Evolutionary conservation across 2,888 invertebrate genomes (phyloP), one percentile per base, ranked within the genome.

Genomic region (Drosophila tripunctata): DNA sequence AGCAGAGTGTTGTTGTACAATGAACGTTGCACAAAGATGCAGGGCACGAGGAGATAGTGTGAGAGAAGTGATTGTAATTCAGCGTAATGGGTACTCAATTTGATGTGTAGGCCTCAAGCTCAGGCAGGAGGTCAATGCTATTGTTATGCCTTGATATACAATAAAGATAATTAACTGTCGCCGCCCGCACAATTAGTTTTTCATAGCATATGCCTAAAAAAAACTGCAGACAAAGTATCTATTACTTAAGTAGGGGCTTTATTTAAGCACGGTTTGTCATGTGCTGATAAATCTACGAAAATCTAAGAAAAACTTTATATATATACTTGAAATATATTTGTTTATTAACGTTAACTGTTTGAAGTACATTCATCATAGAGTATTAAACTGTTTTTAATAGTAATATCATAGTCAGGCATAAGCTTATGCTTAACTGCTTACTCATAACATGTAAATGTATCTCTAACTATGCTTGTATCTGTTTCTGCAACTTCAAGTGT

Each of bases 111-210:
- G 51, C 31, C 31, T 55, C 54, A 63, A 69, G 72, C 62, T 72
- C 69, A 63, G 56, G 51, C 64, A 55, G 69, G 54, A 74, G 74
- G 74, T 75, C 74, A 75, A 72, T 75, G 74, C 60, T 75, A 64
- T 77, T 72, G 67, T 67, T 41, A 27, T 61, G 43, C 35, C 35
- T 58, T 66, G 40, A 67, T 67, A 64, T 54, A 55, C n/a, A n/a
- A n/a, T n/a, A 75, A 24, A 64, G 24, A 50, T 52, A 38, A 64
- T 63, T 75, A 70, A 55, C 57, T 41, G 40, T 10, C 31, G 3
- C 43, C 64, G 36, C 54, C 60, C 54, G 51, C 57, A 52, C 40
- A 31, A 35, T 72, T 43, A 19, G n/a, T n/a, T n/a, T n/a, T n/a
- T n/a, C n/a, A n/a, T n/a, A n/a, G n/a, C n/a, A n/a, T n/a, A n/a